Conservation (phyloP, 2,113 vertebrate genomes). For the Tragelaphus imberbis region DNA sequence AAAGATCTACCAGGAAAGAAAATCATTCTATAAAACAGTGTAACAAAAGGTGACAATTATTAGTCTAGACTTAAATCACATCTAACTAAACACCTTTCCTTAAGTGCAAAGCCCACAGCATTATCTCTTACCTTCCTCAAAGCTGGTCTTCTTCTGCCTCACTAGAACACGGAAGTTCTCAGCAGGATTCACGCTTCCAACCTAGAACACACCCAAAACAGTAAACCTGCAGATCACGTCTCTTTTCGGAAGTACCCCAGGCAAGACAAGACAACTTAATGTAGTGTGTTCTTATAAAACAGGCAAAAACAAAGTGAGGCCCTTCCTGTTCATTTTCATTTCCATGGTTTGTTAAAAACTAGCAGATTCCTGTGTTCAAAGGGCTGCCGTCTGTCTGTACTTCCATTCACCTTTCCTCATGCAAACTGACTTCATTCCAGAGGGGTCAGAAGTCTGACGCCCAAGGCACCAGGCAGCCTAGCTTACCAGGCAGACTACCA, state of each 20-base stretch:
- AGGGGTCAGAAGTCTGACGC: background rate
- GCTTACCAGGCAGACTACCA: background rate
- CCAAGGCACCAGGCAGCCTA: background rate
- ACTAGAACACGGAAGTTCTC: conserved; percentile 88
- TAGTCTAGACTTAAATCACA: background rate
- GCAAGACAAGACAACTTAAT: background rate
- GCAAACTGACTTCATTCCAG: background rate
- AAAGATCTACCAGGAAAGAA: background rate
- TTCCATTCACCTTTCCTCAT: background rate
- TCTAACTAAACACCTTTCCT: background rate
- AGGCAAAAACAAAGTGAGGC: conserved; percentile 1
- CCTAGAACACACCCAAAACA: conserved; percentile 79
- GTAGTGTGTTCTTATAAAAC: background rate
- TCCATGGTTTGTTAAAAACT: background rate
- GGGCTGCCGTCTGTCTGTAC: background rate
- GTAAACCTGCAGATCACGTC: background rate
- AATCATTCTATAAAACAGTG: background rate
- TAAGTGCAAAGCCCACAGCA: background rate
- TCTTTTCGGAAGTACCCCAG: background rate
- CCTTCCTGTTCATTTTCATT: background rate
- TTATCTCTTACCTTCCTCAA: conserved; percentile 86
- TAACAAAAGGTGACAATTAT: background rate
- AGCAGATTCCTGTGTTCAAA: background rate
- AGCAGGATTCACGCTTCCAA: conserved; percentile 92
- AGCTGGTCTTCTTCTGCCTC: conserved; percentile 85